These are phyloP conservation scores for Aphis craccivora DNA, from an alignment of 1,140 invertebrate genomes.

Conservation along the genomic window DNA sequence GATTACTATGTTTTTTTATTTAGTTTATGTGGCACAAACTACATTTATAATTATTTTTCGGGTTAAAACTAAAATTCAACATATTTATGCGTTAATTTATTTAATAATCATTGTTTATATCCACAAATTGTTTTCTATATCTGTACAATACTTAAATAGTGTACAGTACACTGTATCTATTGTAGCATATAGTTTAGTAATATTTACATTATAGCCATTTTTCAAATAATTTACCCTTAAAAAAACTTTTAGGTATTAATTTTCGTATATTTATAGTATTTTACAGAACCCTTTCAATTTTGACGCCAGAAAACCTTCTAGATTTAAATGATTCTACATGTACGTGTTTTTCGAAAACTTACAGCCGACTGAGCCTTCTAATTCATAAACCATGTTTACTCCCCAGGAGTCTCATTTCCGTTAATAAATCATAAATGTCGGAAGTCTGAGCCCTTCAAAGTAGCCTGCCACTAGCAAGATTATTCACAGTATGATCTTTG, in stretches of 20 bases:
- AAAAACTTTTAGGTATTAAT: not conserved
- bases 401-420: not conserved
- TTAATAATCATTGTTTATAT: not conserved
- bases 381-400: slow-evolving; percentile 49
- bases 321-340: slow-evolving; percentile 54
- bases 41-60: too few species aligned
- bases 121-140: not conserved
- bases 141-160: not conserved
- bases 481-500: slow-evolving; percentile 58
- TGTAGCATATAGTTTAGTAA: not conserved
- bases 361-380: slow-evolving; percentile 8
- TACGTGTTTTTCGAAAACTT: slow-evolving; percentile 1
- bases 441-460: slow-evolving; percentile 29
- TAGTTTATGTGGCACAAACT: too few species aligned
- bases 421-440: slow-evolving; percentile 56
- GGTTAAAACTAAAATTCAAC: too few species aligned
- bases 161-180: too few species aligned
- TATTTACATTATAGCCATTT: not conserved
- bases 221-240: not conserved
- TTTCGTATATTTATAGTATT: not conserved
- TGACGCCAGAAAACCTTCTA: slow-evolving; percentile 51
- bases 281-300: slow-evolving; percentile 10
- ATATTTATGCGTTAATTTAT: too few species aligned
- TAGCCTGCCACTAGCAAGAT: slow-evolving; percentile 8
- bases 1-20: too few species aligned